Base-by-base conservation (phyloP, 2,888 invertebrate species). In the Drosophila kambysellisi region DNA sequence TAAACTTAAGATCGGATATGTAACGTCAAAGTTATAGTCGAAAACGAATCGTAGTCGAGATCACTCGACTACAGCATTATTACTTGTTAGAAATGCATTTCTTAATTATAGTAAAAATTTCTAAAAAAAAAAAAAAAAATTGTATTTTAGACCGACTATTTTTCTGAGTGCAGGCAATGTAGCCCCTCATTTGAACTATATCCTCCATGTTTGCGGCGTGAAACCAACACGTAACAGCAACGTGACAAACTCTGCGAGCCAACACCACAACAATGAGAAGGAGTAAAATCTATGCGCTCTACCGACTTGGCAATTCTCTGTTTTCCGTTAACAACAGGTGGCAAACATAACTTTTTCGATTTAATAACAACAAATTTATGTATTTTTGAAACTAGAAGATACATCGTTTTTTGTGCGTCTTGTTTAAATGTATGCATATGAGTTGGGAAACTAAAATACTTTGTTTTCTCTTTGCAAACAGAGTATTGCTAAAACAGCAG, bases 161-260 rank as follows among this genome's bases (percentile, higher is more conserved):
- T 46, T 46, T 25, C 46, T 25, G 25, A 25, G 46, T 46, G 46
- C 25, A 8, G 15, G 25, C 12, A 56, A 39, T 54, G 69, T 51
- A 61, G 65, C 66, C 70, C 65, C 83, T 81, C 83, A 83, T 83
- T 81, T 79, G 79, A 71, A 58, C 52, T 32, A 46, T 39, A 61
- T 46, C 46, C 46, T 46, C 25, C 46, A 46, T 46, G 6, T 46
- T 46, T 46, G 46, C 25, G 46, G 46, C 25, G 25, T 46, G 25
- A 46, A 25, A 46, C 76, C 60, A 58, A 70, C 86, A 86, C 83
- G 83, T 81, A 81, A 68, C 63, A 46, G 70, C 74, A 86, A 83
- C 82, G 83, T 86, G 84, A 83, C 80, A 83, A 86, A 86, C 85
- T 78, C 71, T 77, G 62, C 79, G 57, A 51, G 53, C 59, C 37